Percentiles rank a stretch among this genome's conserved stretches.
Evolutionary conservation across 2,113 vertebrate species (phyloP).

Genomic region (Castor canadensis): DNA sequence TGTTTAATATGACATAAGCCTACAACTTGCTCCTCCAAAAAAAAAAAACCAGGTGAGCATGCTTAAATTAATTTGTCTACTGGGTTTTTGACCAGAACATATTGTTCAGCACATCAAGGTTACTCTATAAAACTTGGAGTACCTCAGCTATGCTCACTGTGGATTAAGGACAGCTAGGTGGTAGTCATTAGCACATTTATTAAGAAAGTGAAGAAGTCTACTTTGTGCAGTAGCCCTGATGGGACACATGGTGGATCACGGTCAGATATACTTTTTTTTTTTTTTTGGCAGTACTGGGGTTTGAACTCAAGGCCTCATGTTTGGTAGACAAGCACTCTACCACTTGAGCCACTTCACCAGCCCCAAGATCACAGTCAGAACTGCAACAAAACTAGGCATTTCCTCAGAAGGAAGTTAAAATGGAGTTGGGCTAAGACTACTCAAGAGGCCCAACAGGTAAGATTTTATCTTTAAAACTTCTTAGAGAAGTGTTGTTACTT

Average conservation of each 20-base stretch:
- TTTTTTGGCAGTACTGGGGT: too few relatives aligned
- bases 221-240: background rate
- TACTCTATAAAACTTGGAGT: background rate
- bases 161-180: background rate
- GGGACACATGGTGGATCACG: background rate
- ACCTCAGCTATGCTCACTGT: background rate
- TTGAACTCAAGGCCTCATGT: too few relatives aligned
- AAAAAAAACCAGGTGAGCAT: too few relatives aligned
- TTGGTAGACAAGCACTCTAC: too few relatives aligned
- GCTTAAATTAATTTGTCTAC: background rate
- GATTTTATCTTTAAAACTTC: background rate
- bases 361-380: background rate
- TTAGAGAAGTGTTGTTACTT: background rate
- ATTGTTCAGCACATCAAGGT: background rate
- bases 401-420: background rate
- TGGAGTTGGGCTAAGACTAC: background rate
- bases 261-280: too few relatives aligned
- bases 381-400: background rate
- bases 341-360: too few relatives aligned
- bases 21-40: background rate
- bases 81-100: background rate
- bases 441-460: background rate
- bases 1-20: background rate
- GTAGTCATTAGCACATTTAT: background rate
- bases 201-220: background rate